Percentiles rank a stretch among this genome's conserved stretches.
Evolutionary conservation across 2,113 vertebrate species (phyloP).

Genomic region (Notarius quadriscutis): DNA sequence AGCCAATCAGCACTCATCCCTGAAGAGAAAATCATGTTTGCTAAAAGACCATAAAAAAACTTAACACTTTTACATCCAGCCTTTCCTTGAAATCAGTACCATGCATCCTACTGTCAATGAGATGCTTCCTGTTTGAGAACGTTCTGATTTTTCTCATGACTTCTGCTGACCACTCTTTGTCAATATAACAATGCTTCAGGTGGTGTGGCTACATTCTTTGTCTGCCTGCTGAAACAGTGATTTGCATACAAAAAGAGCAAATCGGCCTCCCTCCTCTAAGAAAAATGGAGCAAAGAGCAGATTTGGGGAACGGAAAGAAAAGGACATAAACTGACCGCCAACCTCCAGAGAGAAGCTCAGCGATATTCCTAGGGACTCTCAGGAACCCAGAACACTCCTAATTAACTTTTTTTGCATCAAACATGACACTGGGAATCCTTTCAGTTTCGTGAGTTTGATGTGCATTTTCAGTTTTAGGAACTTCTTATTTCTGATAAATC

Average conservation of each 20-base stretch:
- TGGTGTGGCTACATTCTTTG: slow-evolving; percentile 39
- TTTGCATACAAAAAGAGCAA: slow-evolving; percentile 63
- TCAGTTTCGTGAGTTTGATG: not conserved
- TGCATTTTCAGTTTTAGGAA: not conserved
- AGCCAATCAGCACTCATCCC: not conserved
- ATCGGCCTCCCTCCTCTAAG: slow-evolving; percentile 18
- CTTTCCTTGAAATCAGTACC: not conserved
- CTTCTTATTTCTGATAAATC: slow-evolving; percentile 31
- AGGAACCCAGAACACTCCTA: slow-evolving; percentile 14
- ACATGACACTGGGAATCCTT: not conserved
- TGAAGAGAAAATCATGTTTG: not conserved
- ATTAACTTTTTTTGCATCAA: not conserved
- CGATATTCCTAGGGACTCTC: not conserved
- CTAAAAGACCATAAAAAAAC: not conserved
- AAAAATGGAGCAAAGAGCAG: not conserved
- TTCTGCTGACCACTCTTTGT: slow-evolving; percentile 26
- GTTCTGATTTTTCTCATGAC: slow-evolving; percentile 33
- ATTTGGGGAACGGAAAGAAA: slow-evolving; percentile 28
- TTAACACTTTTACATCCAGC: not conserved
- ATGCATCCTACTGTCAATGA: not conserved
- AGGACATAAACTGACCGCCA: not conserved
- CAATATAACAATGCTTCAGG: slow-evolving; percentile 53
- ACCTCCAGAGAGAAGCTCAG: not conserved
- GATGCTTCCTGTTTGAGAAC: not conserved
- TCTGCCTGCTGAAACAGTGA: slow-evolving; percentile 38